These are phyloP conservation scores for Steatornis caripensis DNA, from an alignment of 2,113 vertebrate species.

Conservation along the genomic window DNA sequence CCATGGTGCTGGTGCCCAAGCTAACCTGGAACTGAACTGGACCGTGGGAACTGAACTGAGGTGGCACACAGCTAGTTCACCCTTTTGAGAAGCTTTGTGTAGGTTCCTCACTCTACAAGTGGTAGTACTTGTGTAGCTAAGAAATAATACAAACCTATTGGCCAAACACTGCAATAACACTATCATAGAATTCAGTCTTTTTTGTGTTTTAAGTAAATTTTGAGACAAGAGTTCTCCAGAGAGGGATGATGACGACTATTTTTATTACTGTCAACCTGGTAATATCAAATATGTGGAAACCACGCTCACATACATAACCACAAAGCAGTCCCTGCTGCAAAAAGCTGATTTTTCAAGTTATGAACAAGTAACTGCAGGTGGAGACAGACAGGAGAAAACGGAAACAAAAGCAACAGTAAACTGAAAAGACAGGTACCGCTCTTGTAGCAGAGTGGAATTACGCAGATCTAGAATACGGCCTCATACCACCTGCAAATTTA, in stretches of 20 bases:
- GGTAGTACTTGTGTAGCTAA: background rate
- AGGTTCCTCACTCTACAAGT: background rate
- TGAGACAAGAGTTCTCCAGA: background rate
- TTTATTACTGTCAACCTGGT: background rate
- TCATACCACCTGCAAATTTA: background rate
- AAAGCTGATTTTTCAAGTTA: background rate
- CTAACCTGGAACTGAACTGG: background rate
- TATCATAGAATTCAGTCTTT: background rate
- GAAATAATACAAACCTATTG: background rate
- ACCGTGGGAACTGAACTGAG: background rate
- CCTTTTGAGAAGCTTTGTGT: background rate
- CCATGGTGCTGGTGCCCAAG: background rate
- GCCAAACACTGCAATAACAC: background rate
- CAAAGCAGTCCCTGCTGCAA: background rate
- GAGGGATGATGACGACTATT: background rate
- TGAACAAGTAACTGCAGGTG: background rate
- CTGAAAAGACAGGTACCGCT: background rate
- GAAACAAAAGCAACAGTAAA: background rate
- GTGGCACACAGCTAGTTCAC: background rate
- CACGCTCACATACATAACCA: background rate
- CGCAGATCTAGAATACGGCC: background rate
- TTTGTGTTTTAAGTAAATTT: background rate
- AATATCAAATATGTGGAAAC: background rate
- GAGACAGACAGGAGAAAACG: background rate
- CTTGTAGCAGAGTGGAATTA: background rate